Conservation (phyloP, 2,888 invertebrate genomes). For the Anodontia alba region DNA sequence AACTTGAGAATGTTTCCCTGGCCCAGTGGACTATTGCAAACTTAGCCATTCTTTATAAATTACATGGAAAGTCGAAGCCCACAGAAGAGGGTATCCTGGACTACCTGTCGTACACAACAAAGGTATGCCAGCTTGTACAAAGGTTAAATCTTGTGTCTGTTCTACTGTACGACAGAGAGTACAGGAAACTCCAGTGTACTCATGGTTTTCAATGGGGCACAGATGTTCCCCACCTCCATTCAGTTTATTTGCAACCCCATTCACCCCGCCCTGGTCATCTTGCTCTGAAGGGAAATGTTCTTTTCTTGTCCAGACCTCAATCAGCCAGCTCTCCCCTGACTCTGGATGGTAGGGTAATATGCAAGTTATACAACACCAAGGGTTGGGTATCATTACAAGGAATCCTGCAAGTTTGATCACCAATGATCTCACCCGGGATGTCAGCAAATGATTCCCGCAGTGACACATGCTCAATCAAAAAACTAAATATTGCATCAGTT, state of each 20-base stretch:
- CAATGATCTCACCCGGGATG: conserved; percentile 9
- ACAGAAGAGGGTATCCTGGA: background rate
- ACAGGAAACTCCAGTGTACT: conserved; percentile 1
- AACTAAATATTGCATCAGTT: background rate
- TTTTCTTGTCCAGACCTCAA: background rate
- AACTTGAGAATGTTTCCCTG: conserved; percentile 7
- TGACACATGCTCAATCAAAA: background rate
- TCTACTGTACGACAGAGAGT: conserved; percentile 18
- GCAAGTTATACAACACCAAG: background rate
- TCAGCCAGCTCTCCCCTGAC: background rate
- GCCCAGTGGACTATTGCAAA: conserved; percentile 22
- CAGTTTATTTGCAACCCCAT: background rate
- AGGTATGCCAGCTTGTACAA: conserved; percentile 3
- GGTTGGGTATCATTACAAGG: background rate
- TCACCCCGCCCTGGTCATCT: background rate
- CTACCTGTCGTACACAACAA: conserved; percentile 18
- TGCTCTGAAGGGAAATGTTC: background rate
- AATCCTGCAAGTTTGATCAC: background rate
- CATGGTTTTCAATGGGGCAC: conserved; percentile 13
- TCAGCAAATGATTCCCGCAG: background rate
- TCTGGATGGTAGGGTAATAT: background rate
- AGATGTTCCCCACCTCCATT: conserved; percentile 13
- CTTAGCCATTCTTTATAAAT: conserved; percentile 4
- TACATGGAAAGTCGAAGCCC: background rate
- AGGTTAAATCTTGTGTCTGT: conserved; percentile 9